Evolutionary conservation across 1,140 invertebrate species (phyloP), one percentile per base, ranked within the genome.

Genomic region (Lucilia sericata): DNA sequence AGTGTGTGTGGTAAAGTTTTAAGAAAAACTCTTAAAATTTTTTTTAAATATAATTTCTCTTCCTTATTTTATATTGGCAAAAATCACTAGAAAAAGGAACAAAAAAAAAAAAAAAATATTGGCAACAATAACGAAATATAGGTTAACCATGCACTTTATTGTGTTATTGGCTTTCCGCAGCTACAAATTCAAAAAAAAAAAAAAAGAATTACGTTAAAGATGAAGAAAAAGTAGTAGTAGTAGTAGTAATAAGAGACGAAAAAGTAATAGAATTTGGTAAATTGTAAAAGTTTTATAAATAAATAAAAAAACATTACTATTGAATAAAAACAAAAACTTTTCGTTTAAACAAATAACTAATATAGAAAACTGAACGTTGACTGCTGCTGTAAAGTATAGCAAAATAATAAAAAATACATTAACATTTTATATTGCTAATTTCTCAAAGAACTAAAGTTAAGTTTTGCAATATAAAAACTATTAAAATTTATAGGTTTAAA

Each of bases 251-350:
- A 60, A 60, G n/a, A 60, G 14, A 60, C 14, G 8, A 60, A 60
- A 70, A 25, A 70, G n/a, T 21, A 70, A 70, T 19, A 25, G 21
- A 70, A 25, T 70, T 70, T 70, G 19, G n/a, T 19, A 70, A 70
- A 70, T 70, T 70, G 21, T 21, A 70, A 70, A 70, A 70, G n/a
- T 70, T 70, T 70, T 21, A 21, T 70, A 70, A 70, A 70, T 70
- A 70, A 70, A 21, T 70, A 70, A 21, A 70, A 30, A n/a, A 21
- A 55, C 12, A 55, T 21, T 70, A n/a, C n/a, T 70, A 70, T 70
- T 70, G 65, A 70, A 19, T 70, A 70, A 70, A 70, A 70, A 70
- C 19, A 70, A 70, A 70, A 70, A 70, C 65, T 70, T 70, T 70
- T n/a, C 12, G 51, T 55, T 55, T 55, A 55, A 55, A 55, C 51